Evolutionary conservation across 2,113 vertebrate genomes (phyloP), one percentile per base, ranked within the genome.

Genomic region (Baryphthengus martii): DNA sequence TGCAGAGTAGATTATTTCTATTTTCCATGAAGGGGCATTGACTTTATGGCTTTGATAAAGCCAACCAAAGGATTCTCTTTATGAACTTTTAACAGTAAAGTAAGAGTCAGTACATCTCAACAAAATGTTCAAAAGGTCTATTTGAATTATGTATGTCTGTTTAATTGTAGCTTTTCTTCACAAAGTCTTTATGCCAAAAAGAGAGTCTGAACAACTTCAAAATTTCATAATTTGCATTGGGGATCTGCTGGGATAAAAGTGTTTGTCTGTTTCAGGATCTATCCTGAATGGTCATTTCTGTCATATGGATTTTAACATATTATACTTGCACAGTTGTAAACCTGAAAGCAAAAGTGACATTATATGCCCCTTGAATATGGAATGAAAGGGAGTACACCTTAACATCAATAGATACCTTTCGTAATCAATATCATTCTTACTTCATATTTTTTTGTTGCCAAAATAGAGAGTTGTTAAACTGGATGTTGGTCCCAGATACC

Each of bases 291-390:
- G 56, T 71, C 8, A 37, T 75, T 87, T 89, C 26, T 78, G 39
- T 81, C 63, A 87, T 63, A 78, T 15, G 10, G 10, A 72, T 71
- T 93, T 93, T 93, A 65, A 71, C 52, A 50, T 50, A 37, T 15
- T 74, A 13, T 66, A 84, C 71, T 68, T 66, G 31, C 80, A 50
- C 13, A 13, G 5, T 33, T 81, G 42, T 31, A 85, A 90, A 87
- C 17, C 21, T 71, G 67, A 75, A 89, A 90, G 29, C 11, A 78
- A 68, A 94, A 79, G 31, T 61, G 70, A 67, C 33, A 52, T 71
- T 81, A 26, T 56, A n/a, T 47, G 91, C 7, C 3, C 45, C 40
- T 85, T 91, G 61, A 87, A 71, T 37, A 75, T 7, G 18, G 68
- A 91, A 68, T 61, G 7, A 82, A 86, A 89, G 11, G 37, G 47